These are phyloP conservation scores for Nasonovia ribisnigri DNA, from an alignment of 2,888 invertebrate species.

Conservation along the genomic window DNA sequence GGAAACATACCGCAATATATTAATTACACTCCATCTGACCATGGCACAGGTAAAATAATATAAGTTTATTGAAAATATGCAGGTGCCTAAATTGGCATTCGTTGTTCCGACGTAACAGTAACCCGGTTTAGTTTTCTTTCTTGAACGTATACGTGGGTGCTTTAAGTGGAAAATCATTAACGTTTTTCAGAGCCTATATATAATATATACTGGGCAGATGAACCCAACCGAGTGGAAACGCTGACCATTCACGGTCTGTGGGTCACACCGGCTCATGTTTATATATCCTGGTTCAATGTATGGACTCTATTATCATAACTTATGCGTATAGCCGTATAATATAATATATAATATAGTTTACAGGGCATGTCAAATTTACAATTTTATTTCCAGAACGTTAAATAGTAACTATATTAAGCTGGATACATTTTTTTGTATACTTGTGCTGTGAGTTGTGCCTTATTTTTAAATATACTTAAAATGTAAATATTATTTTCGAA, in stretches of 20 bases:
- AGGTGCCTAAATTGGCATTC: slow-evolving; percentile 38
- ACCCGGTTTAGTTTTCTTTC: slow-evolving; percentile 60
- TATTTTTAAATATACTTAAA: not conserved
- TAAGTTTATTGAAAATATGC: slow-evolving; percentile 40
- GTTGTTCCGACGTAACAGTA: slow-evolving; percentile 53
- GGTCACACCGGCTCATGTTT: slow-evolving; percentile 27
- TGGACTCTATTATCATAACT: slow-evolving; percentile 35
- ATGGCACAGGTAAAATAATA: slow-evolving; percentile 20
- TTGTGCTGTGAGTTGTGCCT: not conserved
- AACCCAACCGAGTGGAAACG: slow-evolving; percentile 59
- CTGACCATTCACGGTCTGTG: slow-evolving; percentile 61
- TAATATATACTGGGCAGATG: slow-evolving; percentile 32
- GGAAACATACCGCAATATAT: slow-evolving; percentile 44
- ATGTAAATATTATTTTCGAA: not conserved
- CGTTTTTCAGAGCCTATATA: slow-evolving; percentile 46
- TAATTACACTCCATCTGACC: slow-evolving; percentile 54
- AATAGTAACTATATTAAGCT: not conserved
- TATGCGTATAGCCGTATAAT: not conserved
- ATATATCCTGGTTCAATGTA: slow-evolving; percentile 34
- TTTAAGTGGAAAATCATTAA: slow-evolving; percentile 63
- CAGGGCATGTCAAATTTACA: slow-evolving; percentile 54
- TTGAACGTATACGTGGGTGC: slow-evolving; percentile 48
- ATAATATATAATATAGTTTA: slow-evolving; percentile 17
- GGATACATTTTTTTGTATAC: not conserved
- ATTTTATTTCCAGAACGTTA: slow-evolving; percentile 41